Conservation (phyloP, 2,113 vertebrate species). For the Rana temporaria region DNA sequence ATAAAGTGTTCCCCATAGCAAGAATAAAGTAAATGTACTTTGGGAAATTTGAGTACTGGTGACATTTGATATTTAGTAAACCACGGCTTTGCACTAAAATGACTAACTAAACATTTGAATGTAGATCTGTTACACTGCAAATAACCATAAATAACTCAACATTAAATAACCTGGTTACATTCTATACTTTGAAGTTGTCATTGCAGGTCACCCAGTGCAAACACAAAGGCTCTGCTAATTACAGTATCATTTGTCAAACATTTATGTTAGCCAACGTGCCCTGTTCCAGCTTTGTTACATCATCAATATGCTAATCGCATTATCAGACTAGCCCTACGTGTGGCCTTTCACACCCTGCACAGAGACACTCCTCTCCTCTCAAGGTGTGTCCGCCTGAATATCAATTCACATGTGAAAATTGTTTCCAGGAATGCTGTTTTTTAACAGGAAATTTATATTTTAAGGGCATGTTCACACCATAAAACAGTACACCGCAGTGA, state of each 20-base stretch:
- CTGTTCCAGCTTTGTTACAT: not conserved
- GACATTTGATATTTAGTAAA: no score
- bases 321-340: conserved; percentile 6
- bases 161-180: not conserved
- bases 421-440: no score
- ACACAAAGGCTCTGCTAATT: conserved; percentile 6
- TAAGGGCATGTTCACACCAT: no score
- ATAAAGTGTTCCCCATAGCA: no score
- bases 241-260: not conserved
- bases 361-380: not conserved
- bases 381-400: no score
- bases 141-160: conserved; percentile 2
- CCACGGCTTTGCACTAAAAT: no score
- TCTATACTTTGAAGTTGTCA: not conserved
- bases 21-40: no score
- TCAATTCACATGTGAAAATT: no score
- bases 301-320: conserved; percentile 1
- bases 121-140: not conserved
- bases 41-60: no score
- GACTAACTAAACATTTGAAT: no score
- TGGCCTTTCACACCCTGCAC: not conserved
- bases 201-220: not conserved
- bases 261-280: not conserved
- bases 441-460: no score
- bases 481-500: no score